These are phyloP conservation scores for Stratiolaelaps scimitus DNA, from an alignment of 1,140 invertebrate species.

Conservation along the genomic window DNA sequence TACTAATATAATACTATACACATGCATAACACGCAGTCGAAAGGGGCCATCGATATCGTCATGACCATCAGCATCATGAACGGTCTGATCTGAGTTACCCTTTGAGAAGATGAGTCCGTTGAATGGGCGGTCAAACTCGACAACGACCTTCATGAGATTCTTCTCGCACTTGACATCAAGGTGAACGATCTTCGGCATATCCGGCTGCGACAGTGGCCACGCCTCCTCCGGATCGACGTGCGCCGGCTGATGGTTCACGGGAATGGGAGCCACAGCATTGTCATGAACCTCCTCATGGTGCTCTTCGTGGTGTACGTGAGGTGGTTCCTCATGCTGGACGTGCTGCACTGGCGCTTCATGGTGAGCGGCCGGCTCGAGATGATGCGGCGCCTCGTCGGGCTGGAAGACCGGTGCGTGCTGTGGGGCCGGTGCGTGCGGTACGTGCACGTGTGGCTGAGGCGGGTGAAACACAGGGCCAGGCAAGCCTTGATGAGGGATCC, in stretches of 20 bases:
- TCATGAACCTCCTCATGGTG: slow-evolving; percentile 22
- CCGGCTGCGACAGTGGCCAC: slow-evolving; percentile 36
- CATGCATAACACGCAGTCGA: not conserved
- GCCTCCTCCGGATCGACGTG: slow-evolving; percentile 30
- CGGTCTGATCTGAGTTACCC: slow-evolving; percentile 30
- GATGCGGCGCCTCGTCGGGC: not conserved
- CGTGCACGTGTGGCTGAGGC: not conserved
- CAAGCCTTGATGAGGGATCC: not conserved
- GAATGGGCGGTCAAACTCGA: slow-evolving; percentile 40
- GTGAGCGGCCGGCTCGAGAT: not conserved
- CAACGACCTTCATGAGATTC: slow-evolving; percentile 38
- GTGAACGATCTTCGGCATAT: slow-evolving; percentile 38
- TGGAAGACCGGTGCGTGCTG: slow-evolving; percentile 3
- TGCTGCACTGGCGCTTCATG: not conserved
- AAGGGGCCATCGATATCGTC: not conserved
- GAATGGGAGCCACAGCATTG: slow-evolving; percentile 18
- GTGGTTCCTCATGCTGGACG: not conserved
- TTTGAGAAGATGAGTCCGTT: slow-evolving; percentile 39
- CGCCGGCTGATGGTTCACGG: slow-evolving; percentile 19
- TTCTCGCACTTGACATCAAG: slow-evolving; percentile 40
- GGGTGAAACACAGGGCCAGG: slow-evolving; percentile 16
- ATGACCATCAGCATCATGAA: too few relatives aligned
- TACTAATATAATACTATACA: not conserved
- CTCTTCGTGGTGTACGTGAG: slow-evolving; percentile 13
- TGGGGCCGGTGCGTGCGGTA: not conserved